Percentiles rank a stretch among this genome's conserved stretches.
Evolutionary conservation across 2,113 vertebrate species (phyloP).

Genomic region (Poecilia latipinna): DNA sequence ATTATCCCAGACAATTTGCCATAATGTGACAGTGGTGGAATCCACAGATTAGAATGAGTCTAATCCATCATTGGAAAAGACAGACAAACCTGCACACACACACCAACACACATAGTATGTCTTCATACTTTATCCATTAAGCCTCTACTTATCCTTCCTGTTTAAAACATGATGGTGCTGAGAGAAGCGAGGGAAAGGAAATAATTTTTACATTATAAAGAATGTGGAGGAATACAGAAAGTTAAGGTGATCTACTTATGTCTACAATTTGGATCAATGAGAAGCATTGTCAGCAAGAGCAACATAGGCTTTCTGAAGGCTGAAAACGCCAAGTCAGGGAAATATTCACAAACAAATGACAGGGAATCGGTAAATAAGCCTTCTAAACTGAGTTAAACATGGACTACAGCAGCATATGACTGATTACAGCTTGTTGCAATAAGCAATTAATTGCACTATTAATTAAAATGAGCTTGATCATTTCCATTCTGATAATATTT

Average conservation of each 20-base stretch:
- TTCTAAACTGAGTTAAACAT: background rate
- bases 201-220: constrained; percentile 4
- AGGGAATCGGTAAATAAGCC: background rate
- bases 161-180: constrained; percentile 5
- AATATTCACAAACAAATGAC: background rate
- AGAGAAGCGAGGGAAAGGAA: constrained; percentile 11
- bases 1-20: constrained; percentile 74
- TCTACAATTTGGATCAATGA: background rate
- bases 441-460: no score
- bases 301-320: background rate
- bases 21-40: constrained; percentile 71
- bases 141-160: background rate
- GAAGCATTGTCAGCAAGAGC: background rate
- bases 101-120: constrained; percentile 10
- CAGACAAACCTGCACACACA: background rate
- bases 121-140: background rate
- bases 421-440: background rate
- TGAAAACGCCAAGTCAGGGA: background rate
- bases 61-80: constrained; percentile 60
- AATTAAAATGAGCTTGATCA: no score
- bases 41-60: constrained; percentile 71
- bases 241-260: background rate
- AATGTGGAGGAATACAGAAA: background rate
- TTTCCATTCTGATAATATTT: no score
- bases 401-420: background rate